A percentile compares a stretch with the other conserved stretches of the same genome.
phyloP scores from a whole-genome alignment of 2,113 vertebrate species.

The Panthera tigris region DNA sequence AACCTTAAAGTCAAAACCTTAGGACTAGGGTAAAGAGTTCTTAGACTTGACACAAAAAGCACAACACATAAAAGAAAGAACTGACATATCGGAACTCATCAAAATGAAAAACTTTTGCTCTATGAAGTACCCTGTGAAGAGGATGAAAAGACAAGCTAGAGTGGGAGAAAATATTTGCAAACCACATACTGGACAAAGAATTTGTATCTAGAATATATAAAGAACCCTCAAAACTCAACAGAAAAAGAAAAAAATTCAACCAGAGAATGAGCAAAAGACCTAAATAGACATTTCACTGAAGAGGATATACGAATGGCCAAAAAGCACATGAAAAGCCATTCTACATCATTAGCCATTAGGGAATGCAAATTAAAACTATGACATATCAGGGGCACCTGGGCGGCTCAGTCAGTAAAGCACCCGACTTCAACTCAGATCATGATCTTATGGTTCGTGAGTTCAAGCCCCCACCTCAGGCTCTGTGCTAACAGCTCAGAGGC shows the following conservation, averaged over 20 bases:
- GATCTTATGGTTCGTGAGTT: too few species aligned
- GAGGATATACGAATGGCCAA: neutral
- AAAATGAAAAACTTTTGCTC: constrained; percentile 30
- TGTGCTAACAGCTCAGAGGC: too few species aligned
- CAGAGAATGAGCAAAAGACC: constrained; percentile 3
- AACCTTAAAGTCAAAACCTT: neutral
- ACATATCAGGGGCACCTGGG: neutral
- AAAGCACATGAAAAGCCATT: neutral
- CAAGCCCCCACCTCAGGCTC: too few species aligned
- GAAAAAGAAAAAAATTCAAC: neutral
- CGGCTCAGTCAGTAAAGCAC: too few species aligned
- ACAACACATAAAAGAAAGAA: neutral
- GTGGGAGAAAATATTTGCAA: constrained; percentile 28
- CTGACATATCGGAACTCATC: neutral
- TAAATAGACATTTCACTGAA: neutral
- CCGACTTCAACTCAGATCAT: too few species aligned
- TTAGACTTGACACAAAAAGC: neutral
- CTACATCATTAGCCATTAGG: neutral
- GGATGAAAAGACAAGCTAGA: constrained; percentile 1
- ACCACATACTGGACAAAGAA: neutral
- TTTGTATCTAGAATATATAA: neutral
- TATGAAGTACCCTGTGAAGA: neutral
- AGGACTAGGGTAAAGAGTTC: neutral
- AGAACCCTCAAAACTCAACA: neutral
- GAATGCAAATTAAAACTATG: neutral